phyloP scores from a whole-genome alignment of 2,113 vertebrate genomes.

The Festucalex cinctus region DNA sequence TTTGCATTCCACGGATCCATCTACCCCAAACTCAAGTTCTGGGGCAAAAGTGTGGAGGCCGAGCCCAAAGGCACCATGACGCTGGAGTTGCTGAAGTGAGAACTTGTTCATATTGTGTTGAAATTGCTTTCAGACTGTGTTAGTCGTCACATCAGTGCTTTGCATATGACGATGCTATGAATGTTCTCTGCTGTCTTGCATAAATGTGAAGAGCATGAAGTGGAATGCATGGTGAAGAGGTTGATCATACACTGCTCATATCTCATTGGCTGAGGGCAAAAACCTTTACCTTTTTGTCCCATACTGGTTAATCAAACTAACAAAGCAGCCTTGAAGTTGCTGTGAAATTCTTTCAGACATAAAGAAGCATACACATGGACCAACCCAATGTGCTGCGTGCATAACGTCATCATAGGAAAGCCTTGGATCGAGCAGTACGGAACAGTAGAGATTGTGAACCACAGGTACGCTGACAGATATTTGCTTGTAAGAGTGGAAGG shows the following conservation, averaged over 20 bases:
- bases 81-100: conserved; percentile 94
- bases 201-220: no score
- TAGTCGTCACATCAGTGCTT: no score
- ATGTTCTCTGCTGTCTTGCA: no score
- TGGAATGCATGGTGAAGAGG: no score
- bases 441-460: conserved; percentile 93
- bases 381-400: conserved; percentile 94
- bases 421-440: conserved; percentile 99
- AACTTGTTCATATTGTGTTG: conserved; percentile 13
- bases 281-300: neutral
- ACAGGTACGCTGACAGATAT: conserved; percentile 78
- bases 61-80: conserved; percentile 95
- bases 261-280: neutral
- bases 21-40: conserved; percentile 97
- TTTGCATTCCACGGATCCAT: conserved; percentile 97
- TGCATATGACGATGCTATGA: no score
- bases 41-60: conserved; percentile 97
- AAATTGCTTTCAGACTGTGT: neutral
- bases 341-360: conserved; percentile 62
- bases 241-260: neutral
- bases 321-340: neutral
- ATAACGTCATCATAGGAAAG: conserved; percentile 96
- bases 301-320: neutral
- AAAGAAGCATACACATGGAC: conserved; percentile 96
- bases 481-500: conserved; percentile 31